A percentile compares a stretch with the other conserved stretches of the same genome.
Conservation (phyloP, 2,888 invertebrate genomes). For the Limnephilus rhombicus region DNA sequence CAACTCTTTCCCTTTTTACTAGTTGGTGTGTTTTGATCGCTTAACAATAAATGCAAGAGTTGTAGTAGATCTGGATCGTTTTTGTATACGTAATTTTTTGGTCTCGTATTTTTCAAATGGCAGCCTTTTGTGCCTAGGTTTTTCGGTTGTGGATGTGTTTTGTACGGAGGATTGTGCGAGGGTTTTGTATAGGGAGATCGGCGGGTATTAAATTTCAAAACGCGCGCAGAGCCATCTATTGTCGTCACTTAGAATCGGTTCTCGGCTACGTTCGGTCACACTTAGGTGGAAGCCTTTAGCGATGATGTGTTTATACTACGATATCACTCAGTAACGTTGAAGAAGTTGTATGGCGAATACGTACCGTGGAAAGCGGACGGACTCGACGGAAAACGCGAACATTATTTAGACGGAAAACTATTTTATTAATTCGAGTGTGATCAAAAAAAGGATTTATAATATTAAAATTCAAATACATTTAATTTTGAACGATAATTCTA, state of each 20-base stretch:
- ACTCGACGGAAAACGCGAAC: conserved; percentile 39
- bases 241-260: conserved; percentile 48
- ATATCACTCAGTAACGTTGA: conserved; percentile 77
- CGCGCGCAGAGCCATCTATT: conserved; percentile 52
- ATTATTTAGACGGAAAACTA: neutral
- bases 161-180: neutral
- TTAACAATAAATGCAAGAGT: neutral
- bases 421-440: neutral
- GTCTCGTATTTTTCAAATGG: conserved; percentile 42
- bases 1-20: conserved; percentile 23
- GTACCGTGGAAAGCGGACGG: conserved; percentile 68
- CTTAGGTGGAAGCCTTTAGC: conserved; percentile 57
- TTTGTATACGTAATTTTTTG: conserved; percentile 43
- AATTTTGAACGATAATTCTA: neutral
- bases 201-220: conserved; percentile 51
- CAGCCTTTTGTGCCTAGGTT: conserved; percentile 43
- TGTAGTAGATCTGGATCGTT: neutral
- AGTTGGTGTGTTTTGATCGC: conserved; percentile 9
- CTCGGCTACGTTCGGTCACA: conserved; percentile 42
- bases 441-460: neutral
- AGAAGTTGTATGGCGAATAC: conserved; percentile 78
- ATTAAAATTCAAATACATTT: conserved; percentile 5
- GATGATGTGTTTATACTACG: conserved; percentile 71
- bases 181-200: neutral
- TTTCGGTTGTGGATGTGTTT: conserved; percentile 1